Conservation (phyloP, 2,797 vertebrate species). For the Anguilla obscura region DNA sequence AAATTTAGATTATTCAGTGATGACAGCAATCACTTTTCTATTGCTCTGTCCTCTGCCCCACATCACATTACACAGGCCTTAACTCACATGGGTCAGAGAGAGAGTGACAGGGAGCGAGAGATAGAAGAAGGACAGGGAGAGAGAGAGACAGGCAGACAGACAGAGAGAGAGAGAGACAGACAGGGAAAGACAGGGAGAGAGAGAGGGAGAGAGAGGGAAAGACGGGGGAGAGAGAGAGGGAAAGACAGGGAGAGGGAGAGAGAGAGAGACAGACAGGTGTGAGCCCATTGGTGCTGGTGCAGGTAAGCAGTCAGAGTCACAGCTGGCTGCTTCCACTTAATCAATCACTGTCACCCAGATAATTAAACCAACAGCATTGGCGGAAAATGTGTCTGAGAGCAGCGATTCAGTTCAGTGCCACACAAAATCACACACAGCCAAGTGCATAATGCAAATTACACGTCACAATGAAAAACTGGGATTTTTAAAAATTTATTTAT, state of each 20-base stretch:
- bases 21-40: no score
- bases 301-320: background rate
- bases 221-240: background rate
- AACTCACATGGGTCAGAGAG: background rate
- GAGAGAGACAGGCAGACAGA: background rate
- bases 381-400: background rate
- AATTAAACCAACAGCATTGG: background rate
- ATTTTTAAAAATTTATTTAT: no score
- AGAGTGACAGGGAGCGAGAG: background rate
- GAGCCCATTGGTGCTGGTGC: background rate
- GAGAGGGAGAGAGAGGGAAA: background rate
- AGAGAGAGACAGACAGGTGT: background rate
- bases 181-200: background rate
- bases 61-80: no score
- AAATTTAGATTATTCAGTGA: no score
- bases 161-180: background rate
- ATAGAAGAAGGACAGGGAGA: background rate
- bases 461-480: background rate
- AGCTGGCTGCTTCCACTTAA: background rate
- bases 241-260: background rate
- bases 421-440: background rate
- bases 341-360: conserved; percentile 17
- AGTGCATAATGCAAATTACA: background rate
- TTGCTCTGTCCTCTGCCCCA: no score
- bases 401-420: background rate